These are phyloP conservation scores for Rhagologus leucostigma DNA, from an alignment of 2,113 vertebrate genomes.

Conservation along the genomic window DNA sequence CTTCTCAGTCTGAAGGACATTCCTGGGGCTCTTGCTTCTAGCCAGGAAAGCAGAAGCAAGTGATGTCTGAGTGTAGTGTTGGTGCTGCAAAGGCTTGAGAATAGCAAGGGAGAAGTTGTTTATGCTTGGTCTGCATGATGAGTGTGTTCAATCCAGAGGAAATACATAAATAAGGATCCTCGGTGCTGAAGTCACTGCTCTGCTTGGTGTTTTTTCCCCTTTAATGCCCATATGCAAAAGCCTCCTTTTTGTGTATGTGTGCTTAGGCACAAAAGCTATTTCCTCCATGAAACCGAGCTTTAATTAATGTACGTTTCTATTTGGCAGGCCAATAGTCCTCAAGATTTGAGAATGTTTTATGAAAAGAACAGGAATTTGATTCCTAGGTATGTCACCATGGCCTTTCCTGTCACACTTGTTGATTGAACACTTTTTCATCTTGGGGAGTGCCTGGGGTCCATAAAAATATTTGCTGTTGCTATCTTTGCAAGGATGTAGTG, in stretches of 20 bases:
- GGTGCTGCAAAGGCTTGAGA: not conserved
- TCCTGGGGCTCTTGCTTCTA: not conserved
- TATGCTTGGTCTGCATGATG: not conserved
- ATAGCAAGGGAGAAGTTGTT: not conserved
- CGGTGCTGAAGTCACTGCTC: not conserved
- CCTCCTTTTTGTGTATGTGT: not conserved
- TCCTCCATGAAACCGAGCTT: not conserved
- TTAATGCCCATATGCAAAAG: not conserved
- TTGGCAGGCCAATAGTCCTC: conserved; percentile 91
- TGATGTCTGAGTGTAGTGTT: not conserved
- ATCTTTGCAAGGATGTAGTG: not conserved
- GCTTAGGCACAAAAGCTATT: not conserved
- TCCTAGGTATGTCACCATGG: conserved; percentile 80
- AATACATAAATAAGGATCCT: not conserved
- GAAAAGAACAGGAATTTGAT: conserved; percentile 94
- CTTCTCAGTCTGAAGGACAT: not conserved
- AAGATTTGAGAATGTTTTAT: conserved; percentile 96
- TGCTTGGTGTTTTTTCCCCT: not conserved
- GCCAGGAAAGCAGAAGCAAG: not conserved
- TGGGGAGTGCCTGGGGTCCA: not conserved
- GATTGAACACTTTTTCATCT: not conserved
- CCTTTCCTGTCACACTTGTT: not conserved
- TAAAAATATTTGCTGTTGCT: not conserved
- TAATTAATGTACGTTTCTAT: conserved; percentile 48
- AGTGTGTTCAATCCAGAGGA: not conserved